phyloP scores from a whole-genome alignment of 2,797 vertebrate genomes.

The Hyperoplus lanceolatus region DNA sequence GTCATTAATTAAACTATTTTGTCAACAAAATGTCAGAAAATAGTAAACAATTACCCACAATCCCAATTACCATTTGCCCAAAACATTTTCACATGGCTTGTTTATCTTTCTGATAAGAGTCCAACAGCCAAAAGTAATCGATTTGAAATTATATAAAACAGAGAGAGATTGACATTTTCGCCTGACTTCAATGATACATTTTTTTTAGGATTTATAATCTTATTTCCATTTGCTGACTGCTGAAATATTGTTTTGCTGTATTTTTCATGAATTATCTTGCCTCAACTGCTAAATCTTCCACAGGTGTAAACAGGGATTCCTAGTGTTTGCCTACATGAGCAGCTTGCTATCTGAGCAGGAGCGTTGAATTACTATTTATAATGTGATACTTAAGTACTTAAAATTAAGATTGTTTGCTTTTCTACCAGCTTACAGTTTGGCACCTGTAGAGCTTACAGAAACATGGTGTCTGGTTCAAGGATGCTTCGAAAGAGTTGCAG shows the following conservation, averaged over 20 bases:
- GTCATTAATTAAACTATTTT: not conserved
- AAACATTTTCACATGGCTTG: not conserved
- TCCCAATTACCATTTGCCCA: not conserved
- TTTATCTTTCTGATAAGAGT: not conserved
- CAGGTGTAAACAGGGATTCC: conserved; percentile 14
- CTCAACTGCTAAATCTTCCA: not conserved
- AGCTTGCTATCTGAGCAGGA: not conserved
- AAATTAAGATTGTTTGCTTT: conserved; percentile 17
- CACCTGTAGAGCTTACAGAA: not conserved
- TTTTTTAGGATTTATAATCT: too few relatives aligned
- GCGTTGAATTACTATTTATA: conserved; percentile 16
- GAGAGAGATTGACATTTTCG: not conserved
- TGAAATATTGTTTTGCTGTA: not conserved
- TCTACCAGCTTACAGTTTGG: conserved; percentile 7
- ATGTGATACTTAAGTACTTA: conserved; percentile 25
- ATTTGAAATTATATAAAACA: not conserved
- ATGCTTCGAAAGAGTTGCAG: conserved; percentile 25
- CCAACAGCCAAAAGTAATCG: not conserved
- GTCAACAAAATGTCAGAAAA: not conserved
- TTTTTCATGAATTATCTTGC: not conserved
- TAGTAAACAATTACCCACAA: not conserved
- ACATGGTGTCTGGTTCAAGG: conserved; percentile 21
- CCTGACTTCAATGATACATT: not conserved
- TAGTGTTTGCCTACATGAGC: conserved; percentile 1
- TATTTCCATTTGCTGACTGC: not conserved